A percentile compares a stretch with the other conserved stretches of the same genome.
phyloP scores from a whole-genome alignment of 2,113 vertebrate genomes.

The Galbula dea region DNA sequence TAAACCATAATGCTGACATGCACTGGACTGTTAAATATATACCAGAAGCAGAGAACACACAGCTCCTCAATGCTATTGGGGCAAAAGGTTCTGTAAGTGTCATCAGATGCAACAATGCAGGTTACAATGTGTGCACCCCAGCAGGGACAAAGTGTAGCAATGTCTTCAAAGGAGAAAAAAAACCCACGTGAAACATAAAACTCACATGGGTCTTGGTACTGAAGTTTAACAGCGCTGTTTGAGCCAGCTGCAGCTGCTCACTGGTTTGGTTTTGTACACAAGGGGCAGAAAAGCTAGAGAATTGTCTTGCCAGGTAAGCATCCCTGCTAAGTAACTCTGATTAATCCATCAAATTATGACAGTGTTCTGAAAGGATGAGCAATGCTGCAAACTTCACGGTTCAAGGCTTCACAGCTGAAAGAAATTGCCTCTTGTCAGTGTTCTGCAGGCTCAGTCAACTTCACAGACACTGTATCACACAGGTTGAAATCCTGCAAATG shows the following conservation, averaged over 20 bases:
- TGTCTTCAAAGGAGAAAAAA: neutral
- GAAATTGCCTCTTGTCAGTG: conserved; percentile 46
- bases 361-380: conserved; percentile 36
- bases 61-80: neutral
- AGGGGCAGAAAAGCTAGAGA: neutral
- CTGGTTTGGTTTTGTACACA: neutral
- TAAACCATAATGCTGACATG: neutral
- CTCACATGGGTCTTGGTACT: neutral
- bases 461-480: neutral
- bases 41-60: neutral
- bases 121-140: neutral
- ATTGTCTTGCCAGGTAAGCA: neutral
- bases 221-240: neutral
- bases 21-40: neutral
- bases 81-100: neutral
- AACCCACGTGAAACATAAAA: neutral
- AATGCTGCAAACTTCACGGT: neutral
- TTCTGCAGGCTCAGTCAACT: neutral
- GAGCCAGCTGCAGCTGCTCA: neutral
- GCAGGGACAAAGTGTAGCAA: neutral
- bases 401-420: conserved; percentile 25
- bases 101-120: accelerated
- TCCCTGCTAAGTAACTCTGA: conserved; percentile 35
- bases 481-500: neutral
- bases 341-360: conserved; percentile 57